Conservation (phyloP, 2,113 vertebrate species). For the Myodes glareolus region DNA sequence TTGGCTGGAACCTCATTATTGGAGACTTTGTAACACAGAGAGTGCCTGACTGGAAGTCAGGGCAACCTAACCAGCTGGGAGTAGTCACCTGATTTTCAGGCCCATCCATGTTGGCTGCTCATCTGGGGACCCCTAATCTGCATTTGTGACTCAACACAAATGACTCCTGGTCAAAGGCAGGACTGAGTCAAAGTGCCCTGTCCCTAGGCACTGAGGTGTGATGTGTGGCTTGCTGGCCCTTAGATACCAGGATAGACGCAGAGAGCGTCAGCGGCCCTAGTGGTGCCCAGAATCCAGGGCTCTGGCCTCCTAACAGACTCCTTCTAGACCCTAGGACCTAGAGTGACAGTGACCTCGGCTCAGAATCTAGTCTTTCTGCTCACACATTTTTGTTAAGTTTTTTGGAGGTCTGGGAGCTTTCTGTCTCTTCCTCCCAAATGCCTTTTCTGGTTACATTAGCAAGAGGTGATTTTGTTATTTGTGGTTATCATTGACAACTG, state of each 20-base stretch:
- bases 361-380: neutral
- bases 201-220: neutral
- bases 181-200: neutral
- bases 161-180: neutral
- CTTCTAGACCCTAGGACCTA: neutral
- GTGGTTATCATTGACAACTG: neutral
- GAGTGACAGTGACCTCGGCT: neutral
- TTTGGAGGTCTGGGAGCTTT: neutral
- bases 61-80: neutral
- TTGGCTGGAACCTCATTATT: neutral
- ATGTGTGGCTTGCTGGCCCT: neutral
- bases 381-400: neutral
- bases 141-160: neutral
- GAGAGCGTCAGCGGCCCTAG: neutral
- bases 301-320: neutral
- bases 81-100: neutral
- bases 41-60: neutral
- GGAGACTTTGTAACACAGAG: neutral
- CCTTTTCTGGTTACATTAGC: neutral
- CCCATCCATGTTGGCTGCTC: neutral
- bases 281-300: neutral
- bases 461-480: neutral
- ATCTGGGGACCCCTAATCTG: neutral
- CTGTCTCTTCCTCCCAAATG: neutral
- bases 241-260: neutral